Base-by-base conservation (phyloP, 2,113 vertebrate genomes). In the Etheostoma spectabile region DNA sequence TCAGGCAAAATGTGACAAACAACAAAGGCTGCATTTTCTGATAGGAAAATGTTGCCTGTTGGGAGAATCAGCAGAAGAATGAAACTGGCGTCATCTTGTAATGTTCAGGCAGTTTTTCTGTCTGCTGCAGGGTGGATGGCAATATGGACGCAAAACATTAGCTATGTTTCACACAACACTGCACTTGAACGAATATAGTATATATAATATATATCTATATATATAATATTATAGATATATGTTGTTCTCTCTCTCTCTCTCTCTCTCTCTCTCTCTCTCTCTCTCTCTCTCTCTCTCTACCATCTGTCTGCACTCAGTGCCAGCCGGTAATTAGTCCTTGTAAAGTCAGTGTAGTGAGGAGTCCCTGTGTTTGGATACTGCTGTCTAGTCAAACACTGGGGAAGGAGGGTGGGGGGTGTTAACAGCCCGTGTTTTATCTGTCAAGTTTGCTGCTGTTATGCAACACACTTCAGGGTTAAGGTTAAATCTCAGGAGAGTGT, bases 311-410 rank as follows among this genome's bases (percentile, higher is more conserved):
- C 86, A 88, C 86, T 89, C 86, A 73, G 82, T 79, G 79, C 89
- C 91, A 92, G 87, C 89, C 87, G 89, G 86, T 94, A 95, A 95
- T 95, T 94, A 92, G 93, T 92, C 91, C 86, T 85, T 88, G 90
- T 90, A 87, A 90, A 91, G 79, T 88, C 89, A 84, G 88, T 87
- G 84, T 81, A 75, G 88, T 90, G 89, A 88, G 85, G 88, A 93
- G 86, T 88, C 88, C 87, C 74, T 86, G 86, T 90, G 92, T 92
- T 91, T 92, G 86, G 90, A 86, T 89, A 71, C 84, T 86, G 74
- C 82, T 85, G 92, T 92, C 92, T 91, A 86, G 85, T 92, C 87
- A 79, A 80, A 91, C 84, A 89, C 84, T 62, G 55, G 70, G 69
- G 87, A 51, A 57, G 16, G 51, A 49, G 63, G 49, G 75, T 6